Conservation (phyloP, 2,113 vertebrate genomes). For the Mixornis gularis region DNA sequence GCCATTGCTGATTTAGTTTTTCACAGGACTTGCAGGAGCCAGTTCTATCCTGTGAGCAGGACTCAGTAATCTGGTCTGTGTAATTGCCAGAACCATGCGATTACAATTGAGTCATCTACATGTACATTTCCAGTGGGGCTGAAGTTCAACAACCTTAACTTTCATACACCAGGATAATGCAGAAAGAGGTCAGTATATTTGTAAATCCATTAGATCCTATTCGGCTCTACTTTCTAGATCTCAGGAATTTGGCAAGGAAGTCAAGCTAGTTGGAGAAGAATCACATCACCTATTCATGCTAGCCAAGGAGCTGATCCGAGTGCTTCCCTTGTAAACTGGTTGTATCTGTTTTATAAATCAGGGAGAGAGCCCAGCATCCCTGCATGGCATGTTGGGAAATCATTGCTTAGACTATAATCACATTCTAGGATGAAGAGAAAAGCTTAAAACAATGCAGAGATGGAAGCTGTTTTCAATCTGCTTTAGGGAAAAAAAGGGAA, state of each 20-base stretch:
- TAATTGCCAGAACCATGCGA: rapidly evolving
- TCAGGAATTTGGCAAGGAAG: not conserved
- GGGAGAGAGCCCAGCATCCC: not conserved
- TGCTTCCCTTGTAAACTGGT: not conserved
- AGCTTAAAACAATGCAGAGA: not conserved
- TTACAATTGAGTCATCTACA: not conserved
- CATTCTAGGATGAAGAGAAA: not conserved
- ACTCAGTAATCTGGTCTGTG: not conserved
- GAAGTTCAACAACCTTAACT: not conserved
- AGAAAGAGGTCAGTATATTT: not conserved
- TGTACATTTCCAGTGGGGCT: not conserved
- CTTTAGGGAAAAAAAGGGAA: not conserved
- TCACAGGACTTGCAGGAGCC: not conserved
- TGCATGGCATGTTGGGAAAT: not conserved
- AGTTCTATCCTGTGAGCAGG: not conserved
- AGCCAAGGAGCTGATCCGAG: not conserved
- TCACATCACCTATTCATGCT: not conserved
- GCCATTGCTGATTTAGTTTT: not conserved
- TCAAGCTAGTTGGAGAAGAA: not conserved
- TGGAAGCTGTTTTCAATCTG: not conserved
- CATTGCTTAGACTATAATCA: not conserved
- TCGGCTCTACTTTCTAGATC: not conserved
- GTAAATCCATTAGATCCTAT: not conserved
- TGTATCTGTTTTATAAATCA: not conserved
- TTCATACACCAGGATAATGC: rapidly evolving